Evolutionary conservation across 2,888 invertebrate species (phyloP), one percentile per base, ranked within the genome.

Genomic region (Stramonita haemastoma): DNA sequence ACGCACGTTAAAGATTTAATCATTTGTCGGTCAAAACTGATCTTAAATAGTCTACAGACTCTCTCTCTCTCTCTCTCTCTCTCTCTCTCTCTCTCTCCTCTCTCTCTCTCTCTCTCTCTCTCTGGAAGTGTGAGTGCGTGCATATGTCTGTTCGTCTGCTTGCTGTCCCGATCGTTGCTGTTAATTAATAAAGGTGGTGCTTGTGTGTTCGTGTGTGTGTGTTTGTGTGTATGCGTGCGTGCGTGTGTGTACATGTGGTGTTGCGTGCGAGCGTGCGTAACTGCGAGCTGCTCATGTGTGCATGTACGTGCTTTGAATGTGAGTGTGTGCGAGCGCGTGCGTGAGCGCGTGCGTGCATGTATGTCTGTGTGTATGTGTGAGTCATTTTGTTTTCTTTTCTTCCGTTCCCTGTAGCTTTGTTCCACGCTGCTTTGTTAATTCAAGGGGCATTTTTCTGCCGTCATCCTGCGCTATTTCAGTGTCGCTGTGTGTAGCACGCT

Each of bases 61-160:
- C 66, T 66, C 26, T 26, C 26, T 73, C 2, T 73, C 17, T 29
- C 11, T 73, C 11, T 73, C 8, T 29, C 11, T 73, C 1, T 73
- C 2, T 60, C 1, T 73, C 22, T 29, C 4, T n/a, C n/a, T 73
- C 4, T 73, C 73, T 73, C 4, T 66, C n/a, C n/a, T 79, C 32
- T 79, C 34, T 79, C 79, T 86, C 22, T 86, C 66, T 66, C 60
- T 66, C 86, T 86, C 60, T 66, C 66, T 86, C 66, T 66, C 29
- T 86, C 86, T 57, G 26, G 13, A 6, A 26, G 13, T 73, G 13
- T n/a, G 26, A n/a, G 4, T 26, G 26, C 5, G 73, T 29, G 26
- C 26, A 8, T 73, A 8, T 15, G 57, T 60, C 60, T 60, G 19
- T 60, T 60, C 60, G 13, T 66, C 4, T 66, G 22, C 17, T 66